Evolutionary conservation across 2,797 vertebrate genomes (phyloP).

Genomic region (Darevskia mixta): DNA sequence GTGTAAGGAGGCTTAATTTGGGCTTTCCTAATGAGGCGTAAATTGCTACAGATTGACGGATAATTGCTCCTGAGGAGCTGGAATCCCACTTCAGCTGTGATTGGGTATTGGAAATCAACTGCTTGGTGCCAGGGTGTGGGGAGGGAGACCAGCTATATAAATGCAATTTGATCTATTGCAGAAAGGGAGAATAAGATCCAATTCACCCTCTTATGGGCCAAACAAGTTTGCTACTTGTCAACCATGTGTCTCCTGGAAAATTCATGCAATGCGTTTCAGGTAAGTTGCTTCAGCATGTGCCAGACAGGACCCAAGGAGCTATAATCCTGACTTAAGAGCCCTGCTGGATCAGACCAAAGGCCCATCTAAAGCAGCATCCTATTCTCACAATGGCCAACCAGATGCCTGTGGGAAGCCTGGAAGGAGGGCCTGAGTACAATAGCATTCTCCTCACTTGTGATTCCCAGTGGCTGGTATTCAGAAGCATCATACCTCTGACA

Average conservation of each 20-base stretch:
- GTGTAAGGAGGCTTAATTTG: constrained; percentile 14
- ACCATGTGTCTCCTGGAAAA: background rate
- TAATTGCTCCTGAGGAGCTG: constrained; percentile 21
- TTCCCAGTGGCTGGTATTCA: no score
- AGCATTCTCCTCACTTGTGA: no score
- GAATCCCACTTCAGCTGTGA: constrained; percentile 2
- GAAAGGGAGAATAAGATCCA: background rate
- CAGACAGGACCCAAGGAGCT: background rate
- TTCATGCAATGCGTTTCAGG: background rate
- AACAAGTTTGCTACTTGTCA: background rate
- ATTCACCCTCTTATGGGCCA: background rate
- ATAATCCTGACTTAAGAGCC: background rate
- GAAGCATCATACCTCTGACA: no score
- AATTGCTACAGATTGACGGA: constrained; percentile 29
- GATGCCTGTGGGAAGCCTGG: no score
- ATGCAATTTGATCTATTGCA: background rate
- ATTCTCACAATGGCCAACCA: no score
- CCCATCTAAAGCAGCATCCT: no score
- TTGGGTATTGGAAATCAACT: background rate
- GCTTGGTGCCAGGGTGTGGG: background rate
- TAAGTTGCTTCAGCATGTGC: background rate
- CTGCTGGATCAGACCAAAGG: no score
- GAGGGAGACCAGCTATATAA: background rate
- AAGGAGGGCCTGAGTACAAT: no score
- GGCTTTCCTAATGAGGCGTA: constrained; percentile 22